Conservation (phyloP, 2,797 vertebrate genomes). For the Fratercula arctica region DNA sequence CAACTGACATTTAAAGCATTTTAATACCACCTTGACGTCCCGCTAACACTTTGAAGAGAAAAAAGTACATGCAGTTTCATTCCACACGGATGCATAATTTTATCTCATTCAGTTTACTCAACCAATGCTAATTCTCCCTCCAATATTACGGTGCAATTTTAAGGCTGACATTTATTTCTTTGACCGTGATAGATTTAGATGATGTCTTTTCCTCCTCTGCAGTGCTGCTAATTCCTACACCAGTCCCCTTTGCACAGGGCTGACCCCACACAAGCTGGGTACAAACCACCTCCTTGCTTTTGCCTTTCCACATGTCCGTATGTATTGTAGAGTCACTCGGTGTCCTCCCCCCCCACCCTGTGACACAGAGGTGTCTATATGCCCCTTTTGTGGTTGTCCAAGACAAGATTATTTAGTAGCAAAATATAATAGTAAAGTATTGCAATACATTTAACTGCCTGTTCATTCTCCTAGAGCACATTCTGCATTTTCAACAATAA, state of each 20-base stretch:
- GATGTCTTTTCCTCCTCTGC: not conserved
- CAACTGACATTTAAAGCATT: not conserved
- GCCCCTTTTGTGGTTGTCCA: not conserved
- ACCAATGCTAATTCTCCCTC: not conserved
- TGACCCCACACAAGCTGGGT: rapidly evolving
- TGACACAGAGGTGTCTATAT: not conserved
- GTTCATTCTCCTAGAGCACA: not conserved
- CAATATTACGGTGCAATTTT: not conserved
- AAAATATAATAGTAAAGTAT: not conserved
- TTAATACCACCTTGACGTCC: not conserved
- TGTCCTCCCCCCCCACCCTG: too few relatives aligned
- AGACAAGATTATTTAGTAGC: not conserved
- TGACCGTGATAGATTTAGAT: not conserved
- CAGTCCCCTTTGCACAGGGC: too few relatives aligned
- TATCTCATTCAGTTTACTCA: not conserved
- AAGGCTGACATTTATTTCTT: not conserved
- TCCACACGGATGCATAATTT: not conserved
- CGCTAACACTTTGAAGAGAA: not conserved
- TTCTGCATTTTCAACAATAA: not conserved
- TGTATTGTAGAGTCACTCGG: rapidly evolving
- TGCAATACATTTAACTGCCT: not conserved
- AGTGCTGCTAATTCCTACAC: not conserved
- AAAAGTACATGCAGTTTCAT: not conserved
- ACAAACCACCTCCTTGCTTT: not conserved
- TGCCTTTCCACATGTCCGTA: not conserved